Evolutionary conservation across 1,140 invertebrate genomes (phyloP).

Genomic region (Eubasilissa regina): DNA sequence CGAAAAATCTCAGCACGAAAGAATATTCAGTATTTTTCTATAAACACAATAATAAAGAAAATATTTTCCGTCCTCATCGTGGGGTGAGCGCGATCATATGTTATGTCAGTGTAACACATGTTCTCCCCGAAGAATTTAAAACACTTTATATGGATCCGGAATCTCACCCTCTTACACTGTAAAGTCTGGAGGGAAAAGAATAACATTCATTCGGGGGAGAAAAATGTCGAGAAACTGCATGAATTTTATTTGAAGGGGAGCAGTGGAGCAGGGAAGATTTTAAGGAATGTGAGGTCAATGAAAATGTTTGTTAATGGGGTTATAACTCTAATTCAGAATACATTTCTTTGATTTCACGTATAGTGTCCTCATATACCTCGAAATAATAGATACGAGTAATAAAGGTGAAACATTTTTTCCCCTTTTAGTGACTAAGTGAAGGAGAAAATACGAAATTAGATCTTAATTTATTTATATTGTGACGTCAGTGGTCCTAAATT

Average conservation of each 20-base stretch:
- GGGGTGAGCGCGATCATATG: conserved; percentile 16
- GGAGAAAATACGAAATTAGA: too few species aligned
- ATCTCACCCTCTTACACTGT: conserved; percentile 31
- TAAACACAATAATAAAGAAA: conserved; percentile 10
- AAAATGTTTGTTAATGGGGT: not conserved
- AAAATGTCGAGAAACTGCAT: conserved; percentile 23
- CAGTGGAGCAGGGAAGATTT: conserved; percentile 9
- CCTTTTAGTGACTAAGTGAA: too few species aligned
- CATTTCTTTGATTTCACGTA: too few species aligned
- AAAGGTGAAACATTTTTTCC: too few species aligned
- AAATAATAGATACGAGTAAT: too few species aligned
- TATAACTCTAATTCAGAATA: too few species aligned
- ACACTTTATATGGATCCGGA: conserved; percentile 57
- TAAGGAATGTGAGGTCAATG: conserved; percentile 19
- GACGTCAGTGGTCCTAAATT: too few species aligned
- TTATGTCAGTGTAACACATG: conserved; percentile 55
- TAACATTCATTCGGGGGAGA: conserved; percentile 16
- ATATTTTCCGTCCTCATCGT: not conserved
- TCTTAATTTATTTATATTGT: too few species aligned
- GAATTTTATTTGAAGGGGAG: conserved; percentile 38
- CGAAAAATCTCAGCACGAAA: not conserved
- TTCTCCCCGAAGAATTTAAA: conserved; percentile 58
- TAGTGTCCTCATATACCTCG: too few species aligned
- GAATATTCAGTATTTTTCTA: not conserved
- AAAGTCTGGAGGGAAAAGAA: conserved; percentile 44